Base-by-base conservation (phyloP, 2,888 invertebrate species). In the Cephus spinipes region DNA sequence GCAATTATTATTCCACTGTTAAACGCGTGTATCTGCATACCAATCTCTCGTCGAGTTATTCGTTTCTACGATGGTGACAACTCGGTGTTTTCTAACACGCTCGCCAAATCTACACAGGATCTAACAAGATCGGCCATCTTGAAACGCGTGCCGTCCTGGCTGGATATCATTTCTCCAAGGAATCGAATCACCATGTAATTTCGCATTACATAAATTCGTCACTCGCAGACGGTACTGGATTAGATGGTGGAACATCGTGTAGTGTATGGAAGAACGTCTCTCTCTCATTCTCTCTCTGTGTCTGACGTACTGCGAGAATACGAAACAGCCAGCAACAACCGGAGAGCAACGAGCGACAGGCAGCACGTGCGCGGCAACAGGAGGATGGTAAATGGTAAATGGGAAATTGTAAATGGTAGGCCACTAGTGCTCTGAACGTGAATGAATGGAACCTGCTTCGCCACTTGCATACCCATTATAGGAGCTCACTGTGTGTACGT, bases 361-460 rank as follows among this genome's bases (percentile, higher is more conserved):
- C 80, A 83, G 83, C 83, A 81, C 84, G 83, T 77, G 74, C 68
- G 80, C 79, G 68, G 36, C n/a, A 78, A 79, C 81, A 85, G 81
- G 82, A 85, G 81, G 85, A 86, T 85, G 35, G 35, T 35, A 35
- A 35, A 35, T 87, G 87, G 86, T 87, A 89, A 89, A 89, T 88
- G 87, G 89, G 86, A 90, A 89, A 90, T 89, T 89, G 89, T 88
- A 88, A 88, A 87, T 88, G 88, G 87, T 87, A 89, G 88, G 85
- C 87, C 85, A 88, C 85, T 87, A 31, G 86, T 83, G 83, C 83
- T 83, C 85, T 84, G 87, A 85, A 86, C 89, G 90, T 90, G 90
- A 90, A 90, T 90, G 90, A 90, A 90, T 89, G 90, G 89, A 90
- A 90, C 90, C 90, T 91, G 90, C 90, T 89, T 86, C 85, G 86